These are phyloP conservation scores for Dicycla oo DNA, from an alignment of 2,888 invertebrate species.

Conservation along the genomic window DNA sequence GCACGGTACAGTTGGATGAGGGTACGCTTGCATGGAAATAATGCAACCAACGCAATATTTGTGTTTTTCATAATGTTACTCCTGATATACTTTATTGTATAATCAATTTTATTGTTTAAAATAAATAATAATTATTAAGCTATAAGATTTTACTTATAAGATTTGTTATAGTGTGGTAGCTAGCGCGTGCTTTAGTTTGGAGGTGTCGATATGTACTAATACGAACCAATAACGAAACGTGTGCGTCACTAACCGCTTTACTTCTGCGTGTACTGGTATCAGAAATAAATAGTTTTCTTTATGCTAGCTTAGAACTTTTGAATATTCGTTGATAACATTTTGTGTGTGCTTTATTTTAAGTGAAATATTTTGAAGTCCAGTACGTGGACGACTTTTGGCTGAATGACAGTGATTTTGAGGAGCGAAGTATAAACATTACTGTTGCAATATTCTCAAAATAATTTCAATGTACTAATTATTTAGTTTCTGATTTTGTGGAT, in stretches of 20 bases:
- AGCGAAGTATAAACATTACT: too few species aligned
- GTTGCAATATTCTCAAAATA: background rate
- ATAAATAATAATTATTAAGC: background rate
- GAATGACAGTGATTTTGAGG: background rate
- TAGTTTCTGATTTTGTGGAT: too few species aligned
- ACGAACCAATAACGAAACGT: constrained; percentile 29
- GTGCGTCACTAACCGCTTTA: constrained; percentile 53
- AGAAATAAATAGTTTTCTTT: background rate
- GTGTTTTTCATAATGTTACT: background rate
- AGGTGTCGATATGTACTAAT: constrained; percentile 53
- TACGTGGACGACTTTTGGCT: too few species aligned
- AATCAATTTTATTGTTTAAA: background rate
- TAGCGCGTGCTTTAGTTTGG: constrained; percentile 26
- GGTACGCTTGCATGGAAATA: constrained; percentile 28
- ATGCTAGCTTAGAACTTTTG: background rate
- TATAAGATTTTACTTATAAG: background rate
- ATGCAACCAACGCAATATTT: too few species aligned
- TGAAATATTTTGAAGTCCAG: background rate
- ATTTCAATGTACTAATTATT: background rate
- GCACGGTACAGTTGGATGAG: constrained; percentile 3
- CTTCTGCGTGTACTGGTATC: constrained; percentile 21
- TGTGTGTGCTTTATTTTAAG: constrained; percentile 1
- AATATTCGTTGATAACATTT: constrained; percentile 11
- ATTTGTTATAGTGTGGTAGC: constrained; percentile 1
- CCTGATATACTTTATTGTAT: background rate